Evolutionary conservation across 2,888 invertebrate species (phyloP), one percentile per base, ranked within the genome.

Genomic region (Drosophila histrio): DNA sequence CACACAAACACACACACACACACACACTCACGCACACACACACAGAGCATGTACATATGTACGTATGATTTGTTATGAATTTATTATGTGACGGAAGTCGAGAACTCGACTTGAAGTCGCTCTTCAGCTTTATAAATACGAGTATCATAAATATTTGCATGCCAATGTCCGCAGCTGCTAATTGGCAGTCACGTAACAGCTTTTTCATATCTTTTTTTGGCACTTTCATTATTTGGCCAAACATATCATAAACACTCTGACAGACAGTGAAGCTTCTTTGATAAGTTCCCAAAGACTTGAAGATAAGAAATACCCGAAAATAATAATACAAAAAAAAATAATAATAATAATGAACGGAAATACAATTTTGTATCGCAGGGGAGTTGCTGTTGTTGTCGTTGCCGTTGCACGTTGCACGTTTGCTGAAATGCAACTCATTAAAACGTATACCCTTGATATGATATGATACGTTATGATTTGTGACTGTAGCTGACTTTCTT

Each of bases 1-100:
- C 54, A 67, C 53, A 52, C 58, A 69, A 46, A 38, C 46, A 66
- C 54, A 68, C 32, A 56, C 41, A 53, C 43, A 39, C 43, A 38
- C 32, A 21, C 9, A 49, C 19, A 59, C n/a, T n/a, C 36, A 38
- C 34, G 5, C n/a, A 1, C 13, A 15, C n/a, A 30, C 30, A 30
- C n/a, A 15, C 28, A 34, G 15, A 28, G 28, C 6, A 24, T 36
- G 21, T 24, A 46, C n/a, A 30, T 32, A 17, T 22, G 13, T 30
- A 30, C 28, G 36, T 74, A 61, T 74, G 72, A 78, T 87, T 81
- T 79, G 86, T 79, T 83, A 80, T 88, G 74, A 88, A 85, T 89
- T 89, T 89, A 85, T 87, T 74, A 72, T 78, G 77, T 81, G 81
- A 81, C 88, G 85, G 81, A 88, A 88, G 87, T 81, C 62, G 72